Base-by-base conservation (phyloP, 1,140 invertebrate species). In the Drosophila obscura region DNA sequence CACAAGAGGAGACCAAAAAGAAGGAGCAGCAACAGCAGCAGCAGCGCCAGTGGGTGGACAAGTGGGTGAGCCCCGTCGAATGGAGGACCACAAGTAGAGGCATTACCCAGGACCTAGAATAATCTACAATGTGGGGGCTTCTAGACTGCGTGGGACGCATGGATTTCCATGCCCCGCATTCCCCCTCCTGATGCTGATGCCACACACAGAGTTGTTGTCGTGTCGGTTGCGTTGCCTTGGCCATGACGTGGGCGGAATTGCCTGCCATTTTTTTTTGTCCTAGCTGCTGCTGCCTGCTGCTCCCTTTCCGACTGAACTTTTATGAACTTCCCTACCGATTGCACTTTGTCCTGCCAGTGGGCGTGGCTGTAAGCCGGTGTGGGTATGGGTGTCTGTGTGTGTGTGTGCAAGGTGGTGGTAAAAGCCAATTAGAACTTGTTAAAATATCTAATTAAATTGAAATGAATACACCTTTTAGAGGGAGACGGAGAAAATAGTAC, bases 391-490 rank as follows among this genome's bases (percentile, higher is more conserved):
- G 28, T 31, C 7, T 2, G 8, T 35, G 9, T 11, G 31, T 4
- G 11, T 4, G 31, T 11, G 31, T 39, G 11, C 4, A 1, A 9
- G 51, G 16, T 28, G n/a, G 43, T 28, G 31, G 28, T 16, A 56
- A 49, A 31, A 43, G 63, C 64, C 66, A 69, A 68, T 69, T 68
- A 57, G 44, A 49, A 57, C 31, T 68, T 57, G 50, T 50, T 68
- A 49, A 68, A 69, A 66, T 56, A 67, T 41, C 16, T 48, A 68
- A 67, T 68, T 68, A 68, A 68, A 66, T 48, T 31, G 31, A 66
- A 66, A 43, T 48, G 28, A 41, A 56, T 28, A 41, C 60, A 67
- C 60, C 65, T 68, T 49, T 16, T n/a, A 24, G 28, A 28, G 8
- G 39, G 9, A 19, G 1, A 1, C 39, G 16, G 3, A 7, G 16